Base-by-base conservation (phyloP, 1,140 invertebrate species). In the Drosophila micromelanica region DNA sequence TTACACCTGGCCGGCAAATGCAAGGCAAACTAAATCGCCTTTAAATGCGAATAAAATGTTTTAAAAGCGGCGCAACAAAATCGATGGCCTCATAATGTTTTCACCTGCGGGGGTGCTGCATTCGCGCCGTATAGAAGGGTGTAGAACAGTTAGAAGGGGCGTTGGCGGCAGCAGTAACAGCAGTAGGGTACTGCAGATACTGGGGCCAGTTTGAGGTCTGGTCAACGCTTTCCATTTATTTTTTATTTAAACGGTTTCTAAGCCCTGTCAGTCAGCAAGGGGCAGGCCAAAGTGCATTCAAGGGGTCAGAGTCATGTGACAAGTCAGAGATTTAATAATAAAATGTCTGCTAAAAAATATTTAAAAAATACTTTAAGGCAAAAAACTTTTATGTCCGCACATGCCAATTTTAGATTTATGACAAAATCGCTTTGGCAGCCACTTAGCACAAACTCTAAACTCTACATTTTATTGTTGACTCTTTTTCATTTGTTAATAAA, bases 71-170 rank as follows among this genome's bases (percentile, higher is more conserved):
- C 65, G 35, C 51, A 57, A 76, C 76, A 87, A 82, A 87, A 87
- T 87, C 82, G 82, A 87, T 87, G 82, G 82, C 82, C 82, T 89
- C 82, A 89, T 89, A 87, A 78, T 62, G 52, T 65, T 45, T 74
- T 49, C 51, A 63, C 76, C n/a, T 46, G 52, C 13, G 67, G 4
- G 48, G 46, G 30, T 48, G 55, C 27, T 30, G 13, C 3, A 23
- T 35, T 35, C 32, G 8, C 32, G 8, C 2, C 3, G 32, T 8
- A 8, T 35, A 35, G 32, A 35, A 35, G 32, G 27, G 27, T 27
- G 5, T 7, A 3, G 5, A 35, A 8, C 1, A 8, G 2, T 2
- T 8, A 17, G 15, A 5, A 13, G 3, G 23, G 4, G 3, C 1
- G 13, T 13, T 9, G 6, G 5, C 12, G 4, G 2, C 5, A n/a